Conservation (phyloP, 2,888 invertebrate species). For the Alitta virens region DNA sequence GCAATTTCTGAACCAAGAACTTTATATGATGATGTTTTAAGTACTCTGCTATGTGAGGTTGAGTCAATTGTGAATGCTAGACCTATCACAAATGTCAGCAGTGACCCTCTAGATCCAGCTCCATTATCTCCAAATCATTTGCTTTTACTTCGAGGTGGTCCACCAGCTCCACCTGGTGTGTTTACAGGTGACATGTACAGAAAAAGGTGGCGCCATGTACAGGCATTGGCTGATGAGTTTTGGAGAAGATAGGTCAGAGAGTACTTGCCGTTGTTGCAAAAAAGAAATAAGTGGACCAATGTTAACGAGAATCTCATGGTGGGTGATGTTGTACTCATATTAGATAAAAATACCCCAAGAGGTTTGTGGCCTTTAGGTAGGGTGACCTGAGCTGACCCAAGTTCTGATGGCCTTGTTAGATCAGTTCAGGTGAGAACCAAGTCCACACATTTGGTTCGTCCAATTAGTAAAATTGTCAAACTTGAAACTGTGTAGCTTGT, state of each 20-base stretch:
- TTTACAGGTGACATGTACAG: slow-evolving; percentile 9
- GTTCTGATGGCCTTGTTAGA: slow-evolving; percentile 14
- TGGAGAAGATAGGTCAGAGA: slow-evolving; percentile 18
- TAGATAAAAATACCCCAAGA: too few species aligned
- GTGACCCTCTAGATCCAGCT: slow-evolving; percentile 11
- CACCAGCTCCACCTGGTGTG: slow-evolving; percentile 4
- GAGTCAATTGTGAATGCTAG: slow-evolving; percentile 26
- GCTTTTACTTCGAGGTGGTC: slow-evolving; percentile 10
- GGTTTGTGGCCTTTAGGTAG: slow-evolving; percentile 11
- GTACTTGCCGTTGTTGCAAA: slow-evolving; percentile 9
- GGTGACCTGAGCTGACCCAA: slow-evolving; percentile 7
- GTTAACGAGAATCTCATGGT: background rate
- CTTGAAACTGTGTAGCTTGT: too few species aligned
- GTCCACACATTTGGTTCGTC: too few species aligned
- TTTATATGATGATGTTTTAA: slow-evolving; percentile 23
- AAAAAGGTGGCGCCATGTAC: slow-evolving; percentile 15
- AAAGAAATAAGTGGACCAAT: slow-evolving; percentile 17
- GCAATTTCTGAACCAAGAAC: too few species aligned
- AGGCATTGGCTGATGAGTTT: slow-evolving; percentile 17
- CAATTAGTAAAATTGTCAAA: too few species aligned
- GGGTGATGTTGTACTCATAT: slow-evolving; percentile 16
- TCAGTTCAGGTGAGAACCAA: too few species aligned
- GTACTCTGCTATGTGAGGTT: slow-evolving; percentile 28
- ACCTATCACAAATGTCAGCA: slow-evolving; percentile 20
- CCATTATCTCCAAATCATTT: slow-evolving; percentile 21